A percentile compares a stretch with the other conserved stretches of the same genome.
phyloP scores from a whole-genome alignment of 2,888 invertebrate species.

The Drosophila emarginata region DNA sequence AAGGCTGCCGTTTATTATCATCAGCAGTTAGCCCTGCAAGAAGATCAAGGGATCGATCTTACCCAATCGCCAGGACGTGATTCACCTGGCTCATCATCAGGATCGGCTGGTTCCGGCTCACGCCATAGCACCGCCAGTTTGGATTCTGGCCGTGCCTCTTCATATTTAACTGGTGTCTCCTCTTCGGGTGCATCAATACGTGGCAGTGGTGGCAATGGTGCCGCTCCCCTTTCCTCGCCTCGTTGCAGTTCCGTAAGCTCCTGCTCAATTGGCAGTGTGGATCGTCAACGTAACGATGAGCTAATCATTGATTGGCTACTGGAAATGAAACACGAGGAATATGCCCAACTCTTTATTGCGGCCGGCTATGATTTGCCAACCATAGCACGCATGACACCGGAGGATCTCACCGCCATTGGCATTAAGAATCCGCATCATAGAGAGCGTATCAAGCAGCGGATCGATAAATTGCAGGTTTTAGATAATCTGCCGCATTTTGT shows the following conservation, averaged over 20 bases:
- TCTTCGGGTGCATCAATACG: constrained; percentile 82
- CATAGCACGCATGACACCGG: constrained; percentile 99
- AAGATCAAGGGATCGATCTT: constrained; percentile 94
- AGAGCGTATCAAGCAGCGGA: constrained; percentile 97
- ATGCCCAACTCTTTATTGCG: constrained; percentile 94
- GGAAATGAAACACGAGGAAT: constrained; percentile 96
- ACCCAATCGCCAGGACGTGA: constrained; percentile 96
- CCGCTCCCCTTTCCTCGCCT: constrained; percentile 84
- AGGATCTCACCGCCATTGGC: constrained; percentile 93
- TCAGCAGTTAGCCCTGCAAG: constrained; percentile 91
- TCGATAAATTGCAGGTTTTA: constrained; percentile 95
- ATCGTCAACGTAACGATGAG: constrained; percentile 92
- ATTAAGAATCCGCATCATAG: constrained; percentile 99
- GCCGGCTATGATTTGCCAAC: constrained; percentile 99
- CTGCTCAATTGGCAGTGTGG: constrained; percentile 90
- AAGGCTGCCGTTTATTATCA: constrained; percentile 91
- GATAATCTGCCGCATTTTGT: constrained; percentile 98
- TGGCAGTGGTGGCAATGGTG: constrained; percentile 1
- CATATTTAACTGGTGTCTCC: constrained; percentile 85
- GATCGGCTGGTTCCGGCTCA: constrained; percentile 93
- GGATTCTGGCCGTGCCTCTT: constrained; percentile 95
- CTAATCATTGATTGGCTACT: constrained; percentile 97
- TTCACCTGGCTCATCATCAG: constrained; percentile 94
- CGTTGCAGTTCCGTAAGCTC: constrained; percentile 89
- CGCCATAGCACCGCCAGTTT: constrained; percentile 93